A percentile compares a stretch with the other conserved stretches of the same genome.
These are phyloP conservation scores for Alfaro cultratus DNA, from an alignment of 2,797 vertebrate species.

Conservation along the genomic window DNA sequence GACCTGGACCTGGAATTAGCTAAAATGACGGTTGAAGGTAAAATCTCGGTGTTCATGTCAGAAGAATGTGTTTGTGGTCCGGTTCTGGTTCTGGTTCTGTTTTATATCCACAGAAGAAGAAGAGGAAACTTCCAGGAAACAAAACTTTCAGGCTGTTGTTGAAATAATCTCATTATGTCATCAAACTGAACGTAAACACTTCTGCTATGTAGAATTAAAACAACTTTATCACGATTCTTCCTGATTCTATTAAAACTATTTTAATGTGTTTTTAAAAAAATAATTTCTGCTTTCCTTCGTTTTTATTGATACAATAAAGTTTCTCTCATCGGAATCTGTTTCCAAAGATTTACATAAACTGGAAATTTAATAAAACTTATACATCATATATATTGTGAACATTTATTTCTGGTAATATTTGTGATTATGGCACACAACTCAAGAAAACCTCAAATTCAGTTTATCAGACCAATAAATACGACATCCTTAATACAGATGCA, in stretches of 20 bases:
- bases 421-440: neutral
- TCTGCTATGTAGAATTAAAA: neutral
- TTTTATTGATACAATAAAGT: neutral
- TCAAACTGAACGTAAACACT: neutral
- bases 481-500: neutral
- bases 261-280: neutral
- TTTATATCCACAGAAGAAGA: neutral
- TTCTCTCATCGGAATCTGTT: neutral
- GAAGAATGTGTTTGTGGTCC: neutral
- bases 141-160: neutral
- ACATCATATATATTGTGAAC: neutral
- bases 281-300: neutral
- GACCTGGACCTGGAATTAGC: conserved; percentile 17
- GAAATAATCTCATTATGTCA: neutral
- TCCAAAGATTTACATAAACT: neutral
- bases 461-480: neutral
- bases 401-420: neutral
- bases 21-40: conserved; percentile 35
- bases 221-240: neutral
- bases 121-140: neutral
- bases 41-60: neutral
- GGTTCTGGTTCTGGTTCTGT: neutral
- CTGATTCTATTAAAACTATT: neutral
- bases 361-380: neutral
- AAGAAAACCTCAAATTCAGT: neutral